Percentiles rank a stretch among this genome's conserved stretches.
Evolutionary conservation across 2,113 vertebrate species (phyloP).

Genomic region (Garra rufa): DNA sequence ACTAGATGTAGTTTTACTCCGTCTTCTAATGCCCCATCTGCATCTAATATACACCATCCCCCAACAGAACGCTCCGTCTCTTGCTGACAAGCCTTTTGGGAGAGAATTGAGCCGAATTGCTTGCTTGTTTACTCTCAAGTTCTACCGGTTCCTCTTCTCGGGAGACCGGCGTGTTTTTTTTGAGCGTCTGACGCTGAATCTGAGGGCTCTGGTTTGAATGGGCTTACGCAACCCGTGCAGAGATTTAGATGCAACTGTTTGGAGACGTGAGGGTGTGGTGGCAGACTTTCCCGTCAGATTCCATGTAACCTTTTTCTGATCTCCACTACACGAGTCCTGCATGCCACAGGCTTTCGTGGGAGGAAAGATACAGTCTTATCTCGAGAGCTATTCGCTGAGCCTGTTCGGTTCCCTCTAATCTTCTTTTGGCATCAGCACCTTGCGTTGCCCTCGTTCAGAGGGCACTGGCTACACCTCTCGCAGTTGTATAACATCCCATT

Average conservation of each 20-base stretch:
- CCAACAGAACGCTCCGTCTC: constrained; percentile 43
- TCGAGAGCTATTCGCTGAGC: constrained; percentile 19
- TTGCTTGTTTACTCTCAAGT: constrained; percentile 41
- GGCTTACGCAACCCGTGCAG: not conserved
- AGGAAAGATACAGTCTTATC: constrained; percentile 47
- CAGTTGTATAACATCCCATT: constrained; percentile 39
- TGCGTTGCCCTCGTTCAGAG: not conserved
- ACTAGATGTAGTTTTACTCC: constrained; percentile 47
- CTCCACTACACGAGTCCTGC: constrained; percentile 22
- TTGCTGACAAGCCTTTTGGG: constrained; percentile 50
- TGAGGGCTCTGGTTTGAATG: not conserved
- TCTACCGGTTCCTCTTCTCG: constrained; percentile 33
- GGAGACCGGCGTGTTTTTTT: constrained; percentile 29
- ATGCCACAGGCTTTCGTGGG: constrained; percentile 27
- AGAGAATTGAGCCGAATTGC: constrained; percentile 29
- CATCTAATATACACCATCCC: constrained; percentile 45
- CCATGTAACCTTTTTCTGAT: constrained; percentile 29
- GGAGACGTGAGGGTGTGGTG: constrained; percentile 32
- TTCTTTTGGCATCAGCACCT: constrained; percentile 39
- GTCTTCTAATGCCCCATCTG: constrained; percentile 50
- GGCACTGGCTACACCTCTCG: constrained; percentile 26
- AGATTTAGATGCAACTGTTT: constrained; percentile 29
- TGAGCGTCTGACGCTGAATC: not conserved
- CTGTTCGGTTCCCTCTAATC: constrained; percentile 5
- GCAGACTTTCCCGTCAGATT: not conserved